Conservation (phyloP, 2,797 vertebrate species). For the Pelochelys cantorii region DNA sequence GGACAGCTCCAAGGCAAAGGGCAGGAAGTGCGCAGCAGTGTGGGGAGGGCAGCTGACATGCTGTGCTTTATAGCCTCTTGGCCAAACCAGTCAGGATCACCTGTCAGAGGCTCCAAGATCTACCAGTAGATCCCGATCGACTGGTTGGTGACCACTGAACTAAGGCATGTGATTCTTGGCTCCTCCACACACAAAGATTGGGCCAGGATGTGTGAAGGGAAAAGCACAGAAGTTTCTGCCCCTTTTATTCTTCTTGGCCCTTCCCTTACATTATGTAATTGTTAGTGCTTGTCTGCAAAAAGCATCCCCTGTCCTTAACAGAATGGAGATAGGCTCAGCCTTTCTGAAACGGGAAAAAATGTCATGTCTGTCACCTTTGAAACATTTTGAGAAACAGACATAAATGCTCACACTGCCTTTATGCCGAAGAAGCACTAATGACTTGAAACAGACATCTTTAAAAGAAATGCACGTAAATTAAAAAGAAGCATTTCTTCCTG, state of each 20-base stretch:
- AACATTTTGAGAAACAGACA: background rate
- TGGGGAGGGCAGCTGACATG: too few relatives aligned
- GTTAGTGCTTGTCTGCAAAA: background rate
- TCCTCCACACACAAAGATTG: background rate
- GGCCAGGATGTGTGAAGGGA: background rate
- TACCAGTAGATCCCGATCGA: too few relatives aligned
- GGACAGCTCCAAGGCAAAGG: too few relatives aligned
- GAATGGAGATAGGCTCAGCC: background rate
- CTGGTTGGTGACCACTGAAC: too few relatives aligned
- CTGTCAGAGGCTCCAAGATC: too few relatives aligned
- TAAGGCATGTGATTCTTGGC: background rate
- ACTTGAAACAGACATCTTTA: background rate
- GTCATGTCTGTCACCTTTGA: background rate
- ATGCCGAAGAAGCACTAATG: background rate
- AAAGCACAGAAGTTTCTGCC: background rate
- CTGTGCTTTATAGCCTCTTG: too few relatives aligned
- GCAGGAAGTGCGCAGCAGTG: too few relatives aligned
- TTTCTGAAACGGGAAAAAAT: background rate
- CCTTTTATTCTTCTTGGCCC: background rate
- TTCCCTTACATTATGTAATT: background rate
- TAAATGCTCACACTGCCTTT: background rate
- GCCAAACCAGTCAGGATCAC: too few relatives aligned
- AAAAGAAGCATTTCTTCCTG: background rate
- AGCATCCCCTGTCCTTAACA: background rate
- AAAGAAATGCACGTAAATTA: background rate